Percentiles rank a stretch among this genome's conserved stretches.
Conservation (phyloP, 2,113 vertebrate species). For the Sula dactylatra region DNA sequence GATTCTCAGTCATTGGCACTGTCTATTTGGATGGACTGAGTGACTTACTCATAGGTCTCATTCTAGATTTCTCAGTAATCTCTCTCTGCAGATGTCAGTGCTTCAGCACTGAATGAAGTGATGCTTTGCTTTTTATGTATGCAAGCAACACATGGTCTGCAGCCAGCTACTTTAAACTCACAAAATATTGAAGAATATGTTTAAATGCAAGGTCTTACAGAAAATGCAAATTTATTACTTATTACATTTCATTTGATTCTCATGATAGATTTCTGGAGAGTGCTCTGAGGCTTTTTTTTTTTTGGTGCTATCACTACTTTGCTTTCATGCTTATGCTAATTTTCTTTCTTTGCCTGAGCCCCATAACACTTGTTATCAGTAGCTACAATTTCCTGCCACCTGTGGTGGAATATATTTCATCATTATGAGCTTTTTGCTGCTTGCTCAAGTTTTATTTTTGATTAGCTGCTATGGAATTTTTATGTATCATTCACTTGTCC, state of each 20-base stretch:
- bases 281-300: neutral
- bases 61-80: neutral
- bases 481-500: neutral
- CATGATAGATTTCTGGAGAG: slow-evolving; percentile 24
- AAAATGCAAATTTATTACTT: slow-evolving; percentile 31
- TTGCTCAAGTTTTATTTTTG: slow-evolving; percentile 23
- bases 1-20: neutral
- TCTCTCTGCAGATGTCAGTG: slow-evolving; percentile 8
- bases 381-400: slow-evolving; percentile 58
- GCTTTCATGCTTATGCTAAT: slow-evolving; percentile 27
- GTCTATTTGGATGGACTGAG: neutral
- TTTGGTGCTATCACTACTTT: slow-evolving; percentile 9
- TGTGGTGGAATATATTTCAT: slow-evolving; percentile 39
- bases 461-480: slow-evolving; percentile 26
- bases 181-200: slow-evolving; percentile 7
- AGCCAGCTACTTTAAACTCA: neutral
- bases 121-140: neutral
- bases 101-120: neutral
- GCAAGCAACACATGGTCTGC: slow-evolving; percentile 13
- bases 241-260: slow-evolving; percentile 7
- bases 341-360: slow-evolving; percentile 16
- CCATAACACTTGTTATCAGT: slow-evolving; percentile 25
- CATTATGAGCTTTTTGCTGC: slow-evolving; percentile 36
- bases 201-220: slow-evolving; percentile 31
- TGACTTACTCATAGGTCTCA: neutral